phyloP scores from a whole-genome alignment of 2,888 invertebrate genomes.

The Caenorhabditis plicata region DNA sequence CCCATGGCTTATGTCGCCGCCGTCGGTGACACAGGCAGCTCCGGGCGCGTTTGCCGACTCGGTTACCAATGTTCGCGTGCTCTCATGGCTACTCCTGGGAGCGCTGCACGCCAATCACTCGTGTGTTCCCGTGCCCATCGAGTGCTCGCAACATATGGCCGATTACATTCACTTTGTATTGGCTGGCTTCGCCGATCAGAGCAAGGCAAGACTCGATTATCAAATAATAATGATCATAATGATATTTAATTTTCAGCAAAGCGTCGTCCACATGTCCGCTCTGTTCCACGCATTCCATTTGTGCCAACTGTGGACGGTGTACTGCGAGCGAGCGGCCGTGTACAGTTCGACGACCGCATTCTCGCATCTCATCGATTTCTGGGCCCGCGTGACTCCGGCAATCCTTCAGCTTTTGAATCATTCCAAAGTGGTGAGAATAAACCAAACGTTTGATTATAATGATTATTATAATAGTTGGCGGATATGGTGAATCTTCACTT shows the following conservation, averaged over 20 bases:
- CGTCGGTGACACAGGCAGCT: constrained; percentile 60
- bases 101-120: constrained; percentile 74
- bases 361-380: constrained; percentile 82
- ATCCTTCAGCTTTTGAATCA: constrained; percentile 87
- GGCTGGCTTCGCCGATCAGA: constrained; percentile 93
- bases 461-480: constrained; percentile 69
- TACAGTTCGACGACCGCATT: constrained; percentile 45
- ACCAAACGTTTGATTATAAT: background rate
- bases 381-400: constrained; percentile 95
- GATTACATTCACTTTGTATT: constrained; percentile 95
- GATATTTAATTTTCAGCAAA: constrained; percentile 70
- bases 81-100: constrained; percentile 93
- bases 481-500: constrained; percentile 98
- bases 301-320: constrained; percentile 97
- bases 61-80: constrained; percentile 75
- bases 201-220: constrained; percentile 71
- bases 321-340: constrained; percentile 76
- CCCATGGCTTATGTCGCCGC: constrained; percentile 64
- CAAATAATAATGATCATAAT: background rate
- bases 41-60: constrained; percentile 63
- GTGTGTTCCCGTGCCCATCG: constrained; percentile 87
- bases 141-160: constrained; percentile 91
- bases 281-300: constrained; percentile 94
- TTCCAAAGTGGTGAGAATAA: constrained; percentile 79
- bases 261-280: constrained; percentile 90